Evolutionary conservation across 2,113 vertebrate genomes (phyloP).

Genomic region (Elachura formosa): DNA sequence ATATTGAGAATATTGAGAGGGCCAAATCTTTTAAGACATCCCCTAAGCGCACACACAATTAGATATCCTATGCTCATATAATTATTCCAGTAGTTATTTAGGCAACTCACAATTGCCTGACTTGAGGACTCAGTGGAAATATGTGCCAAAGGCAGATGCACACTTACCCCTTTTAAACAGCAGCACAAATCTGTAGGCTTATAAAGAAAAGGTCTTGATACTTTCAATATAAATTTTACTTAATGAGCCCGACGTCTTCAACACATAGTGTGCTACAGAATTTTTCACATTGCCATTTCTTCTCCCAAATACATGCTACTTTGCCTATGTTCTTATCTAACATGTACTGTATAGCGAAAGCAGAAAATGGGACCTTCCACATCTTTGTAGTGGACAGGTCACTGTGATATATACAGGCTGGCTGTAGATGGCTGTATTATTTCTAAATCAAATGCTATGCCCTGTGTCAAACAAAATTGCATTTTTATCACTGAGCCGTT

Average conservation of each 20-base stretch:
- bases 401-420: not conserved
- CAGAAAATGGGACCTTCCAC: not conserved
- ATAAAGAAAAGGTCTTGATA: not conserved
- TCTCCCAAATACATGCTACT: not conserved
- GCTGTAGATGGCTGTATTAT: constrained; percentile 43
- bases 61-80: constrained; percentile 11
- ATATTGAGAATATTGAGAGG: constrained; percentile 6
- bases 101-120: constrained; percentile 4
- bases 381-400: not conserved
- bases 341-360: not conserved
- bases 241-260: not conserved
- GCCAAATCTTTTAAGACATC: constrained; percentile 49
- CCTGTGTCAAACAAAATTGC: not conserved
- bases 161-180: not conserved
- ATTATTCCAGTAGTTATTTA: constrained; percentile 38
- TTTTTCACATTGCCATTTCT: not conserved
- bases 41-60: not conserved
- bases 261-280: not conserved
- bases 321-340: not conserved
- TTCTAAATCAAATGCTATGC: not conserved
- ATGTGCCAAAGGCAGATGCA: constrained; percentile 1
- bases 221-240: not conserved
- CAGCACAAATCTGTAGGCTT: not conserved
- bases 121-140: not conserved
- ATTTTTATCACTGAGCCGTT: not conserved